Evolutionary conservation across 2,113 vertebrate genomes (phyloP).

Genomic region (Prochilodus magdalenae): DNA sequence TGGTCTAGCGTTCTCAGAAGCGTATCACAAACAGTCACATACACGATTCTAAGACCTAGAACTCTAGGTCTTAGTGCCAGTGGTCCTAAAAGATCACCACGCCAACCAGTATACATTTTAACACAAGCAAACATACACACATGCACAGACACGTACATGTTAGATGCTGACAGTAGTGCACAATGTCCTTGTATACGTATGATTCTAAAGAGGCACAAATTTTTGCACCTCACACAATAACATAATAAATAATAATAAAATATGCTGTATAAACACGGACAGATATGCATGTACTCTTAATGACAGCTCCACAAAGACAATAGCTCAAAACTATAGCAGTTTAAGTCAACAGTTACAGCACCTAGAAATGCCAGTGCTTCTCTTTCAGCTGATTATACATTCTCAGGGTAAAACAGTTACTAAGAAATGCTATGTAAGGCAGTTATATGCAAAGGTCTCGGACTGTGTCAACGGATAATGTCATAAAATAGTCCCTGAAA

Average conservation of each 20-base stretch:
- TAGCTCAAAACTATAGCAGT: neutral
- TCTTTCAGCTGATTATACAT: neutral
- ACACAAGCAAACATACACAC: neutral
- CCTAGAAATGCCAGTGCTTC: neutral
- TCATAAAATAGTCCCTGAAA: neutral
- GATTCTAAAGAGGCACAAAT: neutral
- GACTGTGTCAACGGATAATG: too few species aligned
- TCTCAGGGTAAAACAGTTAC: neutral
- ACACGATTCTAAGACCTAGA: neutral
- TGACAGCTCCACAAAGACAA: neutral
- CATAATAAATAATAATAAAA: neutral
- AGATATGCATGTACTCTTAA: neutral
- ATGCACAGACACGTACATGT: neutral
- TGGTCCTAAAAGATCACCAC: neutral
- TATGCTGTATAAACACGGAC: neutral
- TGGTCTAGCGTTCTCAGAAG: neutral
- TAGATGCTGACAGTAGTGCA: too few species aligned
- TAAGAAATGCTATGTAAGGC: neutral
- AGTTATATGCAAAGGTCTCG: neutral
- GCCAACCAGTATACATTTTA: neutral
- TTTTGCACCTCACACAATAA: slow-evolving; percentile 12
- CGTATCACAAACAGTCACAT: slow-evolving; percentile 7
- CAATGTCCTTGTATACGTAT: neutral
- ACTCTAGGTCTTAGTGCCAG: neutral
- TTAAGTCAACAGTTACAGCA: neutral